Base-by-base conservation (phyloP, 1,140 invertebrate species). In the Araneus ventricosus region DNA sequence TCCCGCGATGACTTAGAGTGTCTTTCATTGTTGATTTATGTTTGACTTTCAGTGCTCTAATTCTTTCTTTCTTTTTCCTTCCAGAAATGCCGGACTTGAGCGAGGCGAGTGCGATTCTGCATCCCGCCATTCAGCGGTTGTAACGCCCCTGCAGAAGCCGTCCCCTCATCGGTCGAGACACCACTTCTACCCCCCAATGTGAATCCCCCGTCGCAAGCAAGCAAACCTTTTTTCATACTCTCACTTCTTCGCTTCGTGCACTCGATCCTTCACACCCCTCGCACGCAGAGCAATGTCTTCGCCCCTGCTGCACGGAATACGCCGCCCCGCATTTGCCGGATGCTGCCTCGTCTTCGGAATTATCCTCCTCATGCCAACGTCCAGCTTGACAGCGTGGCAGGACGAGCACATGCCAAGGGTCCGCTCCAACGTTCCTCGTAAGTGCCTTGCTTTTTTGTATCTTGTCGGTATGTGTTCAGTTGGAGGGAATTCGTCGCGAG, bases 341-440 rank as follows among this genome's bases (percentile, higher is more conserved):
- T 52, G 61, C 61, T 27, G 27, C 59, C 41, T 41, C 37, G 27
- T 79, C 41, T 39, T 39, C 22, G 41, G 34, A n/a, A 7, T 88
- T 6, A 6, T 52, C 10, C 30, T 30, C 14, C n/a, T 88, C 27
- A n/a, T 75, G 41, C 90, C 90, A 52, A 10, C 27, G 24, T 61
- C 70, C 30, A n/a, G 27, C 14, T 4, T 34, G 22, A 59, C 91
- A 1, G 91, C 91, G 6, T 93, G 91, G 91, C 91, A 93, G 52
- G 91, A 93, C 57, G 91, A 93, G 45, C 80, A 93, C 85, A 79
- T 63, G 52, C 91, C 91, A 1, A 57, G 91, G 20, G 91, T 93
- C 14, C 84, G 91, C n/a, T 67, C 61, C 61, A 93, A 93, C 41
- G 30, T 70, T 22, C 91, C 91, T 52, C 91, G 91, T 93, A 41